Conservation (phyloP, 2,113 vertebrate species). For the Misgurnus anguillicaudatus region DNA sequence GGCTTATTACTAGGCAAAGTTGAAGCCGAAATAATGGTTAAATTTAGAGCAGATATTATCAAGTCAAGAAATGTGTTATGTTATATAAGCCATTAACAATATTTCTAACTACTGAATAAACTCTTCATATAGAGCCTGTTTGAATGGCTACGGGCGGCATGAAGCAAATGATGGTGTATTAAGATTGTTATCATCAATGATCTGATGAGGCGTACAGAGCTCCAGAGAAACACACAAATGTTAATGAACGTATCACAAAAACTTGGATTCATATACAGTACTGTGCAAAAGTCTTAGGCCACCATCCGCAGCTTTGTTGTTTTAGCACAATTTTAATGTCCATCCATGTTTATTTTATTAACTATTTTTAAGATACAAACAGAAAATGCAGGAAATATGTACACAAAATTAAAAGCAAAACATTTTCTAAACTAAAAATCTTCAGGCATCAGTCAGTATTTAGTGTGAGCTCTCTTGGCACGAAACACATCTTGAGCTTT, state of each 20-base stretch:
- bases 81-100: conserved; percentile 19
- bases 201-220: conserved; percentile 27
- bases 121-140: conserved; percentile 1
- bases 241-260: conserved; percentile 24
- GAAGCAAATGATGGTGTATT: conserved; percentile 16
- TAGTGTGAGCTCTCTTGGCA: no score
- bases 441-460: no score
- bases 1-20: not conserved
- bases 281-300: no score
- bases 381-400: no score
- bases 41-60: not conserved
- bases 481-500: no score
- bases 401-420: no score
- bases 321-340: no score
- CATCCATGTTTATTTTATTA: no score
- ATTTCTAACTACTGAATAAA: not conserved
- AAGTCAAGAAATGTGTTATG: not conserved
- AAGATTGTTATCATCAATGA: conserved; percentile 37
- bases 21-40: not conserved
- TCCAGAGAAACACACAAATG: conserved; percentile 21
- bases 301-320: no score
- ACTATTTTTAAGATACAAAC: no score
- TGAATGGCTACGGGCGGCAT: not conserved
- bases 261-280: not conserved
- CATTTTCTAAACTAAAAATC: no score